Evolutionary conservation across 1,140 invertebrate species (phyloP), one percentile per base, ranked within the genome.

Genomic region (Physella acuta): DNA sequence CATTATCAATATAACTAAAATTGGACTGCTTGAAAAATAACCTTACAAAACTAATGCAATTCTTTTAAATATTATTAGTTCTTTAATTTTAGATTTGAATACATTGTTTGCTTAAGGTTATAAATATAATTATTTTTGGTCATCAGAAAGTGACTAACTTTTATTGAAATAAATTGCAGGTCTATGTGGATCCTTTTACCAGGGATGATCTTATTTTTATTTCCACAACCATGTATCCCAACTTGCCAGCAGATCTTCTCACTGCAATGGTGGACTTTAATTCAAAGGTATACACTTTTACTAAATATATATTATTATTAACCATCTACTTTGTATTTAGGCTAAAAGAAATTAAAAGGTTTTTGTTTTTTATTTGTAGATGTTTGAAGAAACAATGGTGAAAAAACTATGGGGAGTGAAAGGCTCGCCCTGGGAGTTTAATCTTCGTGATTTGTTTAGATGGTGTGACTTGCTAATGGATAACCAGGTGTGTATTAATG

Each of bases 391-490:
- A 75, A 89, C 90, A 61, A 88, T 91, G 44, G 82, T 88, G 34
- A 76, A 87, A 39, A 86, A 89, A 73, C 78, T 82, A 33, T 95
- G 91, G 88, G 93, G 91, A 0, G 76, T 78, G 28, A 76, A 71
- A 80, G 94, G 95, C 5, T 89, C 91, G 0, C 95, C 95, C 0
- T 99, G 94, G 91, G 97, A 99, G 84, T 94, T 98, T 84, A 99
- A 99, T 87, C 85, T 99, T 37, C 88, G 98, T 77, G 98, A 99
- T 83, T 87, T 99, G 66, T 91, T 92, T 49, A 89, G 97, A 75
- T 99, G 95, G 95, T 95, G 93, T 82, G 90, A 97, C 79, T 83
- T 88, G 0, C 86, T 88, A 1, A 72, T 87, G 20, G 68, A 66
- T 17, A 78, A 82, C 71, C 77, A 79, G 73, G 78, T 78, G 73